Evolutionary conservation across 2,888 invertebrate species (phyloP).

Genomic region (Perizoma affinitatum): DNA sequence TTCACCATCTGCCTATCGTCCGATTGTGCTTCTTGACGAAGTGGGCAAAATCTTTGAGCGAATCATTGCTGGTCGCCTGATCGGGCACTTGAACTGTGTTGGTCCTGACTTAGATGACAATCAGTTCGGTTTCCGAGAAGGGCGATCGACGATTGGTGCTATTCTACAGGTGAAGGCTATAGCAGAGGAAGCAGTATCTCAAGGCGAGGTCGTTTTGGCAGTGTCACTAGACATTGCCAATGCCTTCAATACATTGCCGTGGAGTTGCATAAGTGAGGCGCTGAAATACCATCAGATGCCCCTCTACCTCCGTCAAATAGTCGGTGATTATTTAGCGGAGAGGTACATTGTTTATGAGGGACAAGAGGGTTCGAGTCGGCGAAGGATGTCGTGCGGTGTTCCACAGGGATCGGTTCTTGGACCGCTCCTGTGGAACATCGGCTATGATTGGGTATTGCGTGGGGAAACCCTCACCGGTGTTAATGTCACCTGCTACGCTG

Average conservation of each 20-base stretch:
- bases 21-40: background rate
- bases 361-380: background rate
- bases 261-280: background rate
- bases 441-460: no score
- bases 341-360: background rate
- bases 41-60: background rate
- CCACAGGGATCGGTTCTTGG: no score
- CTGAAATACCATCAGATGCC: no score
- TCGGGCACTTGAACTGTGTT: background rate
- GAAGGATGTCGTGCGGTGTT: no score
- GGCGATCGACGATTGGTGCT: no score
- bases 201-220: background rate
- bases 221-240: background rate
- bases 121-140: no score
- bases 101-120: background rate
- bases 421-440: no score
- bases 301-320: background rate
- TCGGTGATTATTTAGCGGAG: background rate
- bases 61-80: background rate
- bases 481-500: no score
- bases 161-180: background rate
- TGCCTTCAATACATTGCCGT: background rate
- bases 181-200: background rate
- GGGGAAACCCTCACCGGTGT: no score
- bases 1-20: no score